Base-by-base conservation (phyloP, 2,797 vertebrate species). In the Aeoliscus strigatus region DNA sequence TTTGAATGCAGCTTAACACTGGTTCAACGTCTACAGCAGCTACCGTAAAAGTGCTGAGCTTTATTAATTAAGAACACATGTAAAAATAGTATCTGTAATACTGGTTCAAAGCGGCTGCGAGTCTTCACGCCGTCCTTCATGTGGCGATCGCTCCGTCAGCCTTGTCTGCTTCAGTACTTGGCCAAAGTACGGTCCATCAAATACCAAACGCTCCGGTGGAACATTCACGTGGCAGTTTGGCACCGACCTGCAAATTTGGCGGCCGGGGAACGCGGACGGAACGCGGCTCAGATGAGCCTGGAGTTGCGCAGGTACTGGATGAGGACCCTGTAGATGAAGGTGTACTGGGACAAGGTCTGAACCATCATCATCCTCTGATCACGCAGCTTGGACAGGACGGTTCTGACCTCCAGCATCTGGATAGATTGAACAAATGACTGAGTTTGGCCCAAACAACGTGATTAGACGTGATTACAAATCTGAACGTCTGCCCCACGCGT, bases 291-390 rank as follows among this genome's bases (percentile, higher is more conserved):
- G 66, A 99, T 97, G 66, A 99, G 92, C 77, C 96, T 86, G 39
- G 96, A 97, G 80, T 92, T 96, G 66, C 88, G 91, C 60, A 98
- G 90, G 83, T 96, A 97, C 79, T 98, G 91, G 66, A 97, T 91
- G 66, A 99, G 90, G 40, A 96, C 93, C 75, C 89, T 90, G 78
- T 99, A 97, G 64, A 98, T 87, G 2, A 98, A 98, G 8, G 86
- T 93, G 79, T 99, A 99, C 81, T 99, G 96, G 0, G 91, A 88
- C 49, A 96, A 84, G 0, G 92, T 98, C 88, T 97, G 95, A 65
- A 99, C 96, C 93, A 96, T 90, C 89, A 97, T 83, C 95, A 98
- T 97, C 12, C 96, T 90, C 86, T 98, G 95, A 17, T 88, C 81
- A 11, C 96, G 86, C 52, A 99, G 82, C 83, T 86, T 82, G 42